Evolutionary conservation across 1,140 invertebrate species (phyloP), one percentile per base, ranked within the genome.

Genomic region (Drosophila novamexicana): DNA sequence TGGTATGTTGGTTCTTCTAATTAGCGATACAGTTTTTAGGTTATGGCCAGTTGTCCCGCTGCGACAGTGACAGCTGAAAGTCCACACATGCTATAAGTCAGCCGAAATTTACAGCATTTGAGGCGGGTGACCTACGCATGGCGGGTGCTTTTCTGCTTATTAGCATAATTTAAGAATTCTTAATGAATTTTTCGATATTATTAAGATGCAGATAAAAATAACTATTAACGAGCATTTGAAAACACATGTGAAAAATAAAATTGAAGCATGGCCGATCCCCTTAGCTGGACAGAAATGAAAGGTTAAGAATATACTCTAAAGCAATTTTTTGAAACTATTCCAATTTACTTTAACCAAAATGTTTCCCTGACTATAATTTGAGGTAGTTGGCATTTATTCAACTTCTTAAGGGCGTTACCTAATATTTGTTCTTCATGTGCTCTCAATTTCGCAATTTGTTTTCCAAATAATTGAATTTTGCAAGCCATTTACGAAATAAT

Each of bases 1-100:
- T 57, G 36, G 12, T 64, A 10, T 73, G 69, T 76, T 81, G 71
- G 53, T 54, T 82, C 39, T 88, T 74, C 58, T 86, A 79, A 86
- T 86, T 86, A 86, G 76, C 83, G 44, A 52, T 36, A 59, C 62
- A 37, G 45, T 64, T 62, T 50, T 40, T 36, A 22, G 44, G 42
- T 56, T 62, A 73, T 64, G 62, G 16, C 63, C 54, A 59, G 37
- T 36, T 36, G 12, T 59, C 81, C 69, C 65, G 82, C 75, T 59
- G 78, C 39, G 44, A 63, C 47, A 56, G 45, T 72, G 82, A 82
- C 77, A 84, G 69, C 81, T 40, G 39, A 54, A 68, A 85, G 65
- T 75, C 52, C 49, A 70, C 52, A 79, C 78, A 79, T 49, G 52
- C 39, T 53, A 59, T 69, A 72, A 44, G 47, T 76, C 32, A 52